Percentiles rank a stretch among this genome's conserved stretches.
Evolutionary conservation across 2,888 invertebrate genomes (phyloP).

Genomic region (Folsomia candida): DNA sequence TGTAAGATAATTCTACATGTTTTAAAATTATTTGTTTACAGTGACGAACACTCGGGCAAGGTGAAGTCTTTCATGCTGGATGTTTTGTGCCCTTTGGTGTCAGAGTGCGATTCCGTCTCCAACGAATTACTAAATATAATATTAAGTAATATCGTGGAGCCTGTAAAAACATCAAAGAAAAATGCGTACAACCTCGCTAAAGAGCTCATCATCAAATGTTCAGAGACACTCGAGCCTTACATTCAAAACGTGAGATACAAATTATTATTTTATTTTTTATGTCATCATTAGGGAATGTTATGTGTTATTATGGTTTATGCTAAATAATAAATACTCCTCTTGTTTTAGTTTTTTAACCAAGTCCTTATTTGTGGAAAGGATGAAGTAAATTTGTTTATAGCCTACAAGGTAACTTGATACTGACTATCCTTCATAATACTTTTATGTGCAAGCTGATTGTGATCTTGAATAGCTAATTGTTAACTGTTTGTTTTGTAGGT

Average conservation of each 20-base stretch:
- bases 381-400: constrained; percentile 65
- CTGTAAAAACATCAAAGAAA: constrained; percentile 82
- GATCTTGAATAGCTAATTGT: too few relatives aligned
- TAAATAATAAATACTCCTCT: not conserved
- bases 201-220: constrained; percentile 86
- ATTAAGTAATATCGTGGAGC: constrained; percentile 89
- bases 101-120: constrained; percentile 92
- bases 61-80: constrained; percentile 97
- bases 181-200: constrained; percentile 86
- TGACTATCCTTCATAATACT: constrained; percentile 58
- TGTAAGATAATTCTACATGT: not conserved
- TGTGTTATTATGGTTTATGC: not conserved
- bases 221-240: constrained; percentile 87
- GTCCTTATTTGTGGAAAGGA: constrained; percentile 89
- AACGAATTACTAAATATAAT: constrained; percentile 92
- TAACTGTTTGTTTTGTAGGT: too few relatives aligned
- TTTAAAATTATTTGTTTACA: constrained; percentile 54
- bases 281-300: not conserved
- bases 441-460: constrained; percentile 51
- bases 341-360: constrained; percentile 85
- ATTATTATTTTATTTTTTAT: not conserved
- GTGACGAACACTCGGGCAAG: constrained; percentile 92
- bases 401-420: constrained; percentile 37
- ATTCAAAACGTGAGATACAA: constrained; percentile 76
- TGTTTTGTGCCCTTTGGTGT: constrained; percentile 87